phyloP scores from a whole-genome alignment of 2,113 vertebrate genomes.

The Arvicanthis niloticus region DNA sequence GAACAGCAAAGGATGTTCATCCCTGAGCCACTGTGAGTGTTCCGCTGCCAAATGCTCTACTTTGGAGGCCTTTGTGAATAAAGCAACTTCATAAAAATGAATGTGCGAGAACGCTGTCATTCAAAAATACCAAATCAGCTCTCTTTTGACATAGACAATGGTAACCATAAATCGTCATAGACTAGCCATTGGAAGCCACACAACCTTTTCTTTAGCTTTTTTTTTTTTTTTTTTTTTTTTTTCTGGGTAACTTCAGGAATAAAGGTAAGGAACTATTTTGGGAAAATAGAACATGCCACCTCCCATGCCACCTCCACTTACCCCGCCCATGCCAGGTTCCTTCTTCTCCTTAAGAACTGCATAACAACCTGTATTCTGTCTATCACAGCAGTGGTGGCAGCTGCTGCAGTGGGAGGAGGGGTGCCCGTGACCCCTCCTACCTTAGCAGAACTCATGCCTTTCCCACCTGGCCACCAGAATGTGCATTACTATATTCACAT shows the following conservation, averaged over 20 bases:
- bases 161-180: slow-evolving; percentile 79
- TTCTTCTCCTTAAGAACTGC: slow-evolving; percentile 93
- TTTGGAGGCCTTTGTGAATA: not conserved
- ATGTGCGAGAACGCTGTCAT: slow-evolving; percentile 86
- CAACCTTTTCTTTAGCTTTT: slow-evolving; percentile 78
- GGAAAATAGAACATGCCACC: slow-evolving; percentile 89
- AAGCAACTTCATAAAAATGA: slow-evolving; percentile 62
- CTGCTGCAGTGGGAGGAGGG: too few species aligned
- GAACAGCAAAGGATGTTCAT: not conserved
- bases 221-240: slow-evolving; percentile 61
- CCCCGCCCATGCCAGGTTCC: slow-evolving; percentile 88
- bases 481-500: slow-evolving; percentile 38
- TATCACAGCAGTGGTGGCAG: slow-evolving; percentile 85
- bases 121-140: slow-evolving; percentile 87
- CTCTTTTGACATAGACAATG: slow-evolving; percentile 82
- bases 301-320: slow-evolving; percentile 89
- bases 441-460: slow-evolving; percentile 92
- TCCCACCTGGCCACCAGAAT: slow-evolving; percentile 92
- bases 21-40: rapidly evolving
- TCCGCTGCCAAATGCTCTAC: not conserved
- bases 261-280: not conserved
- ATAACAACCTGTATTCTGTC: slow-evolving; percentile 91
- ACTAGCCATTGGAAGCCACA: slow-evolving; percentile 80
- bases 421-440: slow-evolving; percentile 91
- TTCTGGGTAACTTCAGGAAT: slow-evolving; percentile 71